Evolutionary conservation across 2,113 vertebrate species (phyloP), one percentile per base, ranked within the genome.

Genomic region (Oxygymnocypris stewartii): DNA sequence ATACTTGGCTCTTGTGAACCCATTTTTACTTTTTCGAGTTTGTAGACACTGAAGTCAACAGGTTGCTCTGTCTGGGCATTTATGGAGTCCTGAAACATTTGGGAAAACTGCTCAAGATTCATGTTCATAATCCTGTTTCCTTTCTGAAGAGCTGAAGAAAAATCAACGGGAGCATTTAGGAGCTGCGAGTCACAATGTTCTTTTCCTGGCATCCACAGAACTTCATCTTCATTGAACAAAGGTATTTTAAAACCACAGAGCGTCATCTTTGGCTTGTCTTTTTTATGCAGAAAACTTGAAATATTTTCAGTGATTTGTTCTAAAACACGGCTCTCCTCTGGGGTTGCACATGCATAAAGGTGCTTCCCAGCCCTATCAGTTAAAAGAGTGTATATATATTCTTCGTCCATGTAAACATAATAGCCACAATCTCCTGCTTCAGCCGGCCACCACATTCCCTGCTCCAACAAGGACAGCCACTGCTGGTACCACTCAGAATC

Each of bases 361-460:
- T 97, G 96, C 77, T 95, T 94, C 4, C 97, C 98, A 85, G 95
- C 92, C 90, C 95, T 94, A 91, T 99, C 98, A 42, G 98, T 99
- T 61, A 99, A 93, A 71, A 99, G 90, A 0, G 96, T 98, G 92
- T 98, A 99, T 74, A 98, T 96, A 87, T 95, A 97, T 44, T 96
- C 94, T 54, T 94, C 95, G 91, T 99, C 95, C 49, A 96, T 96
- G 88, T 97, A 98, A 92, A 98, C 93, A 87, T 95, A 99, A 91
- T 98, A 97, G 1, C 98, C 98, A 94, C 95, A 99, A 73, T 98
- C 94, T 25, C 96, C 97, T 89, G 94, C 92, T 87, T 98, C 97
- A 83, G 96, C 97, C 25, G 96, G 96, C 96, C 97, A 98, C 98
- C 98, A 99, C 25, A 98, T 35, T 1, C 97, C 97, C 91, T 96